These are phyloP conservation scores for Megaleporinus macrocephalus DNA, from an alignment of 2,113 vertebrate species.

Conservation along the genomic window DNA sequence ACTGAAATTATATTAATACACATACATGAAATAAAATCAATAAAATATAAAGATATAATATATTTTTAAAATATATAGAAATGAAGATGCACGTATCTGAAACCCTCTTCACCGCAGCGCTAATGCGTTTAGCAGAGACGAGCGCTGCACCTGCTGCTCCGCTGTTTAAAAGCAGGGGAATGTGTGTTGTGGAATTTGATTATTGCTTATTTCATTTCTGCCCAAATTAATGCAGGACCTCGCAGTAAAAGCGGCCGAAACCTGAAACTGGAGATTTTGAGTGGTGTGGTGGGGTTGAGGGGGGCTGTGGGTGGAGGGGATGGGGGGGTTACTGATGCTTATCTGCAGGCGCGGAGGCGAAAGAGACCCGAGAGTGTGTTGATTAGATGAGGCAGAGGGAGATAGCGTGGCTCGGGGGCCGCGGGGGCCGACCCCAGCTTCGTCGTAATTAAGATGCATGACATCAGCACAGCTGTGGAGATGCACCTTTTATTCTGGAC, in stretches of 20 bases:
- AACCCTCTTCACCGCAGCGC: neutral
- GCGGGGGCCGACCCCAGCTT: constrained; percentile 56
- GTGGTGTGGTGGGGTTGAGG: constrained; percentile 32
- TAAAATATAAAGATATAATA: too few species aligned
- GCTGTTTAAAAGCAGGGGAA: constrained; percentile 45
- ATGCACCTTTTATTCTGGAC: constrained; percentile 56
- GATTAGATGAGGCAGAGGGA: constrained; percentile 52
- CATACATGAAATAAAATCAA: too few species aligned
- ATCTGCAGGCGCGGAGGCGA: constrained; percentile 55
- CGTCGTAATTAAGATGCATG: constrained; percentile 67
- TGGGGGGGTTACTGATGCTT: constrained; percentile 41
- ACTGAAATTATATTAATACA: too few species aligned
- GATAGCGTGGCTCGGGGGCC: constrained; percentile 51
- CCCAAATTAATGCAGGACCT: constrained; percentile 51
- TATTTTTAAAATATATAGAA: too few species aligned
- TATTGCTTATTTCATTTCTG: constrained; percentile 58
- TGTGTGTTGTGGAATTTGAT: constrained; percentile 54
- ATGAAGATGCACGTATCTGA: neutral
- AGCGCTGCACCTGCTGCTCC: constrained; percentile 1
- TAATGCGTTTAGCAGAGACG: neutral
- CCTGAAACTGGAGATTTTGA: constrained; percentile 61
- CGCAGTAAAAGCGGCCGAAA: constrained; percentile 49
- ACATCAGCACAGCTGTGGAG: constrained; percentile 57
- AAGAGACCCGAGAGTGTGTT: constrained; percentile 63
- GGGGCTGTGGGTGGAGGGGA: neutral